Evolutionary conservation across 2,888 invertebrate species (phyloP).

Genomic region (Operophtera brumata): DNA sequence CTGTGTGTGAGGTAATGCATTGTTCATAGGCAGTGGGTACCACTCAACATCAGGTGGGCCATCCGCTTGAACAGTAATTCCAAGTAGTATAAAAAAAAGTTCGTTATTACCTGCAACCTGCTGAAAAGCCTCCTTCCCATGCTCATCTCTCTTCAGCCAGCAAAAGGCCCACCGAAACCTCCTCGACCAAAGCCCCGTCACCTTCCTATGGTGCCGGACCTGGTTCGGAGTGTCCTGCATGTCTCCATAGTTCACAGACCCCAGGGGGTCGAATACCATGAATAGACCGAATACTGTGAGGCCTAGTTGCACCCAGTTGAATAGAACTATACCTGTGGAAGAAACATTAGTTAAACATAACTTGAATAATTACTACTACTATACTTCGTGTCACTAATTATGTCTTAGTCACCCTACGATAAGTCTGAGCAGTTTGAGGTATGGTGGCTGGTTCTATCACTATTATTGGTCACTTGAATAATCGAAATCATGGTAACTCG

Average conservation of each 20-base stretch:
- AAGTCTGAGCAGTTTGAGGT: no score
- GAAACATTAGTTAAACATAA: not conserved
- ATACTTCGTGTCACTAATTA: no score
- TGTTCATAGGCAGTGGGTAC: no score
- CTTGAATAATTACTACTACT: no score
- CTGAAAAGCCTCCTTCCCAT: conserved; percentile 88
- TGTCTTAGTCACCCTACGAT: no score
- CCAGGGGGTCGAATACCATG: conserved; percentile 91
- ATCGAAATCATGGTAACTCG: no score
- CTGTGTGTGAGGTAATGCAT: no score
- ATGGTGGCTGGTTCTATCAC: no score
- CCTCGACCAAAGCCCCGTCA: conserved; percentile 87
- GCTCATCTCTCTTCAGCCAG: conserved; percentile 86
- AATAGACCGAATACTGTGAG: conserved; percentile 87
- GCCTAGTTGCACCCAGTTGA: conserved; percentile 90
- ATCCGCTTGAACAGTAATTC: no score
- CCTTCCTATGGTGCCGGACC: conserved; percentile 84
- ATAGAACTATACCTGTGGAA: conserved; percentile 85
- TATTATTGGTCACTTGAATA: no score
- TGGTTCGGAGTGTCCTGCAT: conserved; percentile 84
- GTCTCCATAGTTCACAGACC: conserved; percentile 83
- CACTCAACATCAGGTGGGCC: no score
- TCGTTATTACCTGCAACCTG: conserved; percentile 43
- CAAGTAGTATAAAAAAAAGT: no score
- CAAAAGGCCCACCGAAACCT: conserved; percentile 89